Conservation (phyloP, 1,140 invertebrate genomes). For the Drosophila pallidifrons region DNA sequence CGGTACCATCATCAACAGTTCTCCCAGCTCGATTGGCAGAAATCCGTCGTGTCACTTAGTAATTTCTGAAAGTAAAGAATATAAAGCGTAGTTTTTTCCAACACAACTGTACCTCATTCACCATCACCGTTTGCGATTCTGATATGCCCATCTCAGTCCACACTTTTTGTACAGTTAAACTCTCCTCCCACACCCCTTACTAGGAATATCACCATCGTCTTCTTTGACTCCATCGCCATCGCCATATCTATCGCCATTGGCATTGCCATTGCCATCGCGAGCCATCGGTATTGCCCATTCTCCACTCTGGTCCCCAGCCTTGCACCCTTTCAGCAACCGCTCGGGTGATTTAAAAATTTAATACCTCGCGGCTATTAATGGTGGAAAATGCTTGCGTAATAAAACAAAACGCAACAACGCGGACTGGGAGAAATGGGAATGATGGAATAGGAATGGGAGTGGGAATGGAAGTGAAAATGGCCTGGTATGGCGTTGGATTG, state of each 20-base stretch:
- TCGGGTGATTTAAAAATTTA: slow-evolving; percentile 80
- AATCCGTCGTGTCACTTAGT: not conserved
- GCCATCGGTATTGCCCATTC: not conserved
- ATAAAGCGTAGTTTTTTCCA: slow-evolving; percentile 51
- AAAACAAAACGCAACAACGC: slow-evolving; percentile 69
- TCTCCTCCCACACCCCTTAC: too few relatives aligned
- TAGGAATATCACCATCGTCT: slow-evolving; percentile 4
- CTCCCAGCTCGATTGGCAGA: not conserved
- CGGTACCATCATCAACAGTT: not conserved
- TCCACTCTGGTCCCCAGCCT: not conserved
- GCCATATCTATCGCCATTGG: slow-evolving; percentile 29
- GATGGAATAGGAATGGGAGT: slow-evolving; percentile 4
- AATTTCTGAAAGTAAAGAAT: slow-evolving; percentile 28
- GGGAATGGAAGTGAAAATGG: slow-evolving; percentile 23
- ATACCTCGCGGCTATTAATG: slow-evolving; percentile 82
- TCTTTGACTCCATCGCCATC: slow-evolving; percentile 2
- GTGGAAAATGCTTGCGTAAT: slow-evolving; percentile 79
- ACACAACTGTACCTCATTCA: slow-evolving; percentile 62
- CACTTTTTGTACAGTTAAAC: slow-evolving; percentile 1
- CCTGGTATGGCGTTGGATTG: slow-evolving; percentile 18
- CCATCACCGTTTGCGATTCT: slow-evolving; percentile 46
- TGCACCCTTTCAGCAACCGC: slow-evolving; percentile 5
- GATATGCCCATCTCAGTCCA: slow-evolving; percentile 16
- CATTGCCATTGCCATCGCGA: slow-evolving; percentile 23
- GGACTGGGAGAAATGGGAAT: slow-evolving; percentile 13